Base-by-base conservation (phyloP, 2,797 vertebrate species). In the Ptychobarbus kaznakovi region DNA sequence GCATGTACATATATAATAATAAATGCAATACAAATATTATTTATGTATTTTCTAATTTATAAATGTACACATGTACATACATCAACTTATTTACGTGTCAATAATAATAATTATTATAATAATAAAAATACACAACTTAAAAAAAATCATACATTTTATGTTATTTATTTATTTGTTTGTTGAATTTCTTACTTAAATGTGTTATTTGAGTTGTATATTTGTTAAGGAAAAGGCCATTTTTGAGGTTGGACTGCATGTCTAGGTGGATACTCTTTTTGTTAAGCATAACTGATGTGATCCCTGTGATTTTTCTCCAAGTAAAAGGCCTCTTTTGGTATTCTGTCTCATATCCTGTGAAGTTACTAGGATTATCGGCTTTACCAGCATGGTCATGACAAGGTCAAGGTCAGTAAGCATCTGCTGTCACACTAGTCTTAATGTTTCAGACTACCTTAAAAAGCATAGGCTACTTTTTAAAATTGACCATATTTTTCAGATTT, bases 281-380 rank as follows among this genome's bases (percentile, higher is more conserved):
- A 35, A 32, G 28, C 15, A 20, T 51, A 74, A 20, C 72, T 32
- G 46, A 32, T 74, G 16, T 51, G 25, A 32, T 12, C 51, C 18
- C 46, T 51, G 25, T 51, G 4, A 74, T 32, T 74, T 51, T 74
- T 10, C 16, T 51, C 44, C 15, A 32, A 11, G 9, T 51, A 74
- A 51, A 74, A 10, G 0, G 4, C 32, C 46, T 1, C 72, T 74
- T 74, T 51, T 51, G 46, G 28, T 74, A 51, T 74, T 74, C 46
- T 74, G 25, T 25, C 25, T 74, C 18, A 18, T 32, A 74, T 74
- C 25, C 25, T 74, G 72, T 49, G 16, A 74, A 35, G 72, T 51
- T 74, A 51, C 44, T 51, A 51, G 72, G 44, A 74, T 74, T 74
- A 74, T 74, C 25, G 16, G 72, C 46, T 74, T 74, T 74, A 74